Conservation (phyloP, 1,140 invertebrate species). For the Drosophila suzukii region DNA sequence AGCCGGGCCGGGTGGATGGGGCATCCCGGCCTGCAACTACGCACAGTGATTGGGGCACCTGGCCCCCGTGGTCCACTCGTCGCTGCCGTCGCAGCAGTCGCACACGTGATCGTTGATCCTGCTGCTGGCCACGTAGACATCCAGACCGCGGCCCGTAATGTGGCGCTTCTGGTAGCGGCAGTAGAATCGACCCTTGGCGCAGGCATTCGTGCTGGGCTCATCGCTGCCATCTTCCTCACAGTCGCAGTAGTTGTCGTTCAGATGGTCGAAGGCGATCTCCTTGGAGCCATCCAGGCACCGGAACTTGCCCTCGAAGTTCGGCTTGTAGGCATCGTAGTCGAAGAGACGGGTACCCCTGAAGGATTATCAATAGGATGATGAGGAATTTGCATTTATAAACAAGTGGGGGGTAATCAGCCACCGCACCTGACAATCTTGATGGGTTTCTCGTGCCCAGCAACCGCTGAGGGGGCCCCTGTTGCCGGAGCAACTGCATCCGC, state of each 20-base stretch:
- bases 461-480: not conserved
- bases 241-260: constrained; percentile 98
- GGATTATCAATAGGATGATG: not conserved
- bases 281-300: constrained; percentile 74
- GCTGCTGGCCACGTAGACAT: constrained; percentile 85
- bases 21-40: constrained; percentile 34
- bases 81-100: constrained; percentile 94
- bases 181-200: constrained; percentile 92
- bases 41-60: constrained; percentile 72
- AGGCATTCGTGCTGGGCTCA: constrained; percentile 96
- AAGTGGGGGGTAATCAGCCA: not conserved
- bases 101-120: constrained; percentile 97
- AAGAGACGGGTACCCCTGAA: constrained; percentile 77
- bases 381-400: not conserved
- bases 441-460: constrained; percentile 36
- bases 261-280: constrained; percentile 85
- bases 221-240: constrained; percentile 93
- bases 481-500: constrained; percentile 1
- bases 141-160: constrained; percentile 77
- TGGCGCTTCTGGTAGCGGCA: constrained; percentile 85
- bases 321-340: constrained; percentile 82
- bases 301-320: constrained; percentile 75
- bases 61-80: constrained; percentile 86
- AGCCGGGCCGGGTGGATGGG: not conserved
- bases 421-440: constrained; percentile 79